These are phyloP conservation scores for Myrmophylax atrothorax DNA, from an alignment of 2,113 vertebrate genomes.

Conservation along the genomic window DNA sequence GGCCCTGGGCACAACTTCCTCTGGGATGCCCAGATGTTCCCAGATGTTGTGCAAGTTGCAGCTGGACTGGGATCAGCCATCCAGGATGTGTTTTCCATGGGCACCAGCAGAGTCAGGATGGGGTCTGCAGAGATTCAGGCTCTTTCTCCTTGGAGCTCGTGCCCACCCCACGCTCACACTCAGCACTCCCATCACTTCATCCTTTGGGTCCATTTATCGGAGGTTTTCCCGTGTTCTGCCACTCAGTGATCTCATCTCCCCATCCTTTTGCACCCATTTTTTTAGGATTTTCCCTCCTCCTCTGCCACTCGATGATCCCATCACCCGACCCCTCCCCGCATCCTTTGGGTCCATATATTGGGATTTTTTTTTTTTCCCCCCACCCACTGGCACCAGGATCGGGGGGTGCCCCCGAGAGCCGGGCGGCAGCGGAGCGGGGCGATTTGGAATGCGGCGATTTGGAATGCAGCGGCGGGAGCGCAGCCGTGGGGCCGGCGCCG, in stretches of 20 bases:
- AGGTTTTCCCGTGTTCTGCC: not conserved
- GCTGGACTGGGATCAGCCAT: rapidly evolving
- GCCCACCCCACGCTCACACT: rapidly evolving
- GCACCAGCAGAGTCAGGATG: not conserved
- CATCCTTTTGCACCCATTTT: not conserved
- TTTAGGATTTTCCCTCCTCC: not conserved
- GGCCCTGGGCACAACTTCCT: rapidly evolving
- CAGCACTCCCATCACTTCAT: rapidly evolving
- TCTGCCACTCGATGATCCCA: rapidly evolving
- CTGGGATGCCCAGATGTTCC: not conserved
- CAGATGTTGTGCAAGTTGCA: not conserved
- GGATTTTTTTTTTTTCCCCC: rapidly evolving
- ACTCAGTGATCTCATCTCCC: not conserved
- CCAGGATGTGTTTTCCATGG: not conserved
- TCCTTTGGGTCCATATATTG: rapidly evolving
- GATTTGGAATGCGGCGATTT: slow-evolving; percentile 19
- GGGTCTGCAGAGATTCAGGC: rapidly evolving
- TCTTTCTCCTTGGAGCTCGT: not conserved
- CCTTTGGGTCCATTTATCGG: not conserved
- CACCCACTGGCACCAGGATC: rapidly evolving
- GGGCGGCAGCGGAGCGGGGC: not conserved
- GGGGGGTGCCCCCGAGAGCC: not conserved
- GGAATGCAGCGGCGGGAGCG: slow-evolving; percentile 39
- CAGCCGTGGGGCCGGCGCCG: slow-evolving; percentile 66
- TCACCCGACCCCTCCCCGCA: not conserved